Percentiles rank a stretch among this genome's conserved stretches.
phyloP scores from a whole-genome alignment of 2,113 vertebrate species.

The Symphodus melops region DNA sequence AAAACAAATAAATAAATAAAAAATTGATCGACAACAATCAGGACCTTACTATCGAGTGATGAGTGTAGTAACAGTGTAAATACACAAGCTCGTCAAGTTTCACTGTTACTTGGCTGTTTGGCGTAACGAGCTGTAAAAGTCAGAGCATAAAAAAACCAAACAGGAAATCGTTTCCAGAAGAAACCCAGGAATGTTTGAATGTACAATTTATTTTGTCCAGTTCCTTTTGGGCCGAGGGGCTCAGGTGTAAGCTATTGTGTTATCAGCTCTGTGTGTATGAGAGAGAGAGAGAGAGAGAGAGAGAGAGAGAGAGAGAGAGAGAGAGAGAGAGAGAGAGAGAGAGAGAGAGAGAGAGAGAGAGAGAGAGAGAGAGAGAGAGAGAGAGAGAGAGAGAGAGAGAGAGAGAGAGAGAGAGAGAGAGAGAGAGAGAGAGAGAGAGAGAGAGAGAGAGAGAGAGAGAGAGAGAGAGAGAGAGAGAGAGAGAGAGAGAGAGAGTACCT shows the following conservation, averaged over 20 bases:
- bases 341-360: conserved; percentile 4
- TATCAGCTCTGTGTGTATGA: conserved; percentile 45
- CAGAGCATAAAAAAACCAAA: neutral
- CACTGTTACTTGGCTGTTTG: neutral
- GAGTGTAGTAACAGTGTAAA: conserved; percentile 27
- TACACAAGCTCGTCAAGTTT: conserved; percentile 6
- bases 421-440: conserved; percentile 6
- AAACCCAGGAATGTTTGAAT: too few relatives aligned
- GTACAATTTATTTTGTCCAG: neutral
- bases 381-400: conserved; percentile 3
- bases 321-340: conserved; percentile 7
- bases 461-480: conserved; percentile 8
- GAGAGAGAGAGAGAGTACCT: conserved; percentile 81
- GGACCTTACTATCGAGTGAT: neutral
- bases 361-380: conserved; percentile 2
- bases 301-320: conserved; percentile 9
- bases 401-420: conserved; percentile 4
- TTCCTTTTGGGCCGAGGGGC: conserved; percentile 4
- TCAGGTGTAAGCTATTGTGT: conserved; percentile 17
- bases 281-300: conserved; percentile 8
- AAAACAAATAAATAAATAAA: conserved; percentile 52
- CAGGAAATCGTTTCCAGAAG: neutral
- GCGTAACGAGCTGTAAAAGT: neutral
- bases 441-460: conserved; percentile 8
- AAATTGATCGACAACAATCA: conserved; percentile 6